Base-by-base conservation (phyloP, 2,888 invertebrate genomes). In the Geophilus truncorum region DNA sequence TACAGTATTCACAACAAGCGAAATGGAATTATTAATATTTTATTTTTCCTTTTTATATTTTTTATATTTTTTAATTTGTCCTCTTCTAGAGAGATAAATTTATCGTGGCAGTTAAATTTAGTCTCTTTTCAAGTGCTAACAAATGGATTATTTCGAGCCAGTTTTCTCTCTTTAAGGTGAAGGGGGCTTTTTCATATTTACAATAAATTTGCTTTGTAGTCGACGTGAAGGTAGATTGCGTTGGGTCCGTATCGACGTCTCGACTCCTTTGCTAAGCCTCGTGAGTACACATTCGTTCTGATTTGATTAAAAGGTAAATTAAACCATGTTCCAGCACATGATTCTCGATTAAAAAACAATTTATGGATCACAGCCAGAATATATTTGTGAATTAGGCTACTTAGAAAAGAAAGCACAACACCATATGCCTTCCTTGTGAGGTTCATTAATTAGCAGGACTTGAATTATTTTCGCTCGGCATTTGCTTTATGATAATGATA, bases 221-320 rank as follows among this genome's bases (percentile, higher is more conserved):
- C 70, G 28, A 70, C 70, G 25, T 70, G 28, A n/a, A 70, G 70
- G 70, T 70, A 70, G 70, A 70, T 70, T 70, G 70, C 70, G 25
- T 70, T 70, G 70, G 10, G 15, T 28, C 70, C 28, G 70, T 70
- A 28, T 70, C 70, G 70, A 70, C 23, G 70, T 28, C 70, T 70
- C 70, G 70, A 28, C 70, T 70, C 70, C 25, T 70, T 51, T 70
- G 70, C 70, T 70, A 70, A 70, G 70, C 70, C 70, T 70, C 70
- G 70, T 70, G 70, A 70, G 70, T 70, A 70, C 70, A 70, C 70
- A 70, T 70, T 70, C 70, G 70, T 70, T 70, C 70, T 70, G 70
- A 70, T 70, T 70, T 70, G 70, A 70, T 70, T 70, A 70, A 70
- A 70, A 70, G 70, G 70, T 70, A 70, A 70, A 70, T 70, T 70